A percentile compares a stretch with the other conserved stretches of the same genome.
phyloP scores from a whole-genome alignment of 1,140 invertebrate species.

The Acromyrmex heyeri region DNA sequence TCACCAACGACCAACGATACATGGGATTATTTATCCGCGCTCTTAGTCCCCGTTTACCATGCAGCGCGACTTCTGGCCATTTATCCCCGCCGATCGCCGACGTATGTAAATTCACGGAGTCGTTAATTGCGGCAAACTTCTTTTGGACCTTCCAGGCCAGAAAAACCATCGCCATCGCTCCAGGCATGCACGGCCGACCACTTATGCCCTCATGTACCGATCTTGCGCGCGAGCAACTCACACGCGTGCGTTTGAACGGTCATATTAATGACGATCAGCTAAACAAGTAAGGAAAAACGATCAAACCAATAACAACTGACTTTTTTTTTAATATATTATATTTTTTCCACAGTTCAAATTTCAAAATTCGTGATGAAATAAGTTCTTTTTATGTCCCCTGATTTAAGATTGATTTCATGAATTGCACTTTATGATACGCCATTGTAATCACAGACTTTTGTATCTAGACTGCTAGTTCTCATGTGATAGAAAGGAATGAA shows the following conservation, averaged over 20 bases:
- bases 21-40: slow-evolving; percentile 69
- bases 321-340: slow-evolving; percentile 62
- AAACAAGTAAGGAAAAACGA: slow-evolving; percentile 13
- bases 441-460: neutral
- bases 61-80: slow-evolving; percentile 71
- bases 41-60: slow-evolving; percentile 33
- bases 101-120: slow-evolving; percentile 83
- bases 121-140: slow-evolving; percentile 82
- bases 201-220: slow-evolving; percentile 66
- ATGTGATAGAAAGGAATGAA: no score
- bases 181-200: slow-evolving; percentile 71
- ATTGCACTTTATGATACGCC: neutral
- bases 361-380: neutral
- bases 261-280: slow-evolving; percentile 62
- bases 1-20: slow-evolving; percentile 48
- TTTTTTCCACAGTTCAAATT: slow-evolving; percentile 6
- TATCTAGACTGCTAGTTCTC: no score
- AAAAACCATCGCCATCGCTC: slow-evolving; percentile 76
- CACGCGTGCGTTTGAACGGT: slow-evolving; percentile 36
- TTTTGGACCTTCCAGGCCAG: slow-evolving; percentile 76
- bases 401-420: neutral
- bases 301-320: slow-evolving; percentile 25
- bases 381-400: neutral
- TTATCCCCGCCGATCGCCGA: slow-evolving; percentile 82
- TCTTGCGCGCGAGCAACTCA: slow-evolving; percentile 31